A percentile compares a stretch with the other conserved stretches of the same genome.
Evolutionary conservation across 37 sponge, comb jelly and placozoan genomes (phyloP).

Genomic region (Geodia barretti): DNA sequence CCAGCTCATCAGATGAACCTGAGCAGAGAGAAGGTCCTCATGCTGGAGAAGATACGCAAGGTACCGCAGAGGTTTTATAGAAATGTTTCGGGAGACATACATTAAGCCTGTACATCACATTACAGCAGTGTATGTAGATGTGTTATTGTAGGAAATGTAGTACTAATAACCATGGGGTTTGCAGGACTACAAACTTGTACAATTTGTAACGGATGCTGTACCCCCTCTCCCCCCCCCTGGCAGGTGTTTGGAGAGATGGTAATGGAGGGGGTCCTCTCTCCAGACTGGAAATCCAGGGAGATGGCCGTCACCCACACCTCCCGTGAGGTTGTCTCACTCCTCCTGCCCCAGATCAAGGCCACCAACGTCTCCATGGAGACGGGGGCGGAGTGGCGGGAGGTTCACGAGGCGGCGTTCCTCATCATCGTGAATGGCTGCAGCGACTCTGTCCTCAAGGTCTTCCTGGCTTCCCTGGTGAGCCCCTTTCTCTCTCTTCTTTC

Average conservation of each 20-base stretch:
- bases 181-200: no score
- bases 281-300: conserved; percentile 56
- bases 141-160: no score
- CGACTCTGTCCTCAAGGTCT: conserved; percentile 70
- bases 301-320: conserved; percentile 14
- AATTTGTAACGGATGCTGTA: not conserved
- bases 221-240: not conserved
- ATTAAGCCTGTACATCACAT: no score
- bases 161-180: no score
- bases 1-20: not conserved
- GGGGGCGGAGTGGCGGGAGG: not conserved
- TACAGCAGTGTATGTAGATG: not conserved
- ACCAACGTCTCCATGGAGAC: not conserved
- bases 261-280: conserved; percentile 17
- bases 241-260: not conserved
- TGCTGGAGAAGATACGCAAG: conserved; percentile 10
- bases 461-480: conserved; percentile 70
- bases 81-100: no score
- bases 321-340: conserved; percentile 30
- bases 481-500: not conserved
- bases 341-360: conserved; percentile 19
- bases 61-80: not conserved
- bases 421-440: conserved; percentile 40
- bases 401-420: conserved; percentile 27
- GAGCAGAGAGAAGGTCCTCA: conserved; percentile 2